A percentile compares a stretch with the other conserved stretches of the same genome.
Evolutionary conservation across 2,797 vertebrate species (phyloP).

Genomic region (Meriones psammophilus): DNA sequence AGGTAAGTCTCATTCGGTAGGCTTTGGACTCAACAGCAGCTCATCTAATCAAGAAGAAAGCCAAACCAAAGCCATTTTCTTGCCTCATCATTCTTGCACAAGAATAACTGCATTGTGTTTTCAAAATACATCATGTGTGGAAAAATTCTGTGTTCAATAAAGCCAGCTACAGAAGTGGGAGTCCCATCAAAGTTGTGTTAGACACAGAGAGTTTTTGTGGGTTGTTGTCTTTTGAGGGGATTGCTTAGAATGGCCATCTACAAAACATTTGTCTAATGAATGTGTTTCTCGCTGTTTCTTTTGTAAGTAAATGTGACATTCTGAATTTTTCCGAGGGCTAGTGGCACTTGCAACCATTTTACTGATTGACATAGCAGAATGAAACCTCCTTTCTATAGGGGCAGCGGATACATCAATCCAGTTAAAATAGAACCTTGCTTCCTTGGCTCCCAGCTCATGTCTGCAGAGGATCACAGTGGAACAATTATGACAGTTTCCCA

Average conservation of each 20-base stretch:
- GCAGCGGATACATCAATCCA: neutral
- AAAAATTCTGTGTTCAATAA: constrained; percentile 61
- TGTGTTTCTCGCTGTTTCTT: constrained; percentile 1
- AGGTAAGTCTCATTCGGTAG: constrained; percentile 59
- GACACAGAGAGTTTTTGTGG: neutral
- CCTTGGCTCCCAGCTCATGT: neutral
- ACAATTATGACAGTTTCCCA: neutral
- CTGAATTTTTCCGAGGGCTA: constrained; percentile 32
- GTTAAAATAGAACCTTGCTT: constrained; percentile 2
- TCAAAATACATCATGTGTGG: constrained; percentile 58
- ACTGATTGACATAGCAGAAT: neutral
- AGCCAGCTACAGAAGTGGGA: constrained; percentile 60
- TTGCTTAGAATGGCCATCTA: constrained; percentile 16
- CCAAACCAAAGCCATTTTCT: constrained; percentile 66
- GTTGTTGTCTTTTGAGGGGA: neutral
- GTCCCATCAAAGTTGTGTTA: constrained; percentile 9
- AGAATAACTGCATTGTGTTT: constrained; percentile 67
- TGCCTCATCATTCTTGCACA: constrained; percentile 18
- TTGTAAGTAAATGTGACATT: constrained; percentile 44
- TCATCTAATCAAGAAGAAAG: constrained; percentile 67
- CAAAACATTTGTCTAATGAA: constrained; percentile 7
- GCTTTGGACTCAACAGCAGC: constrained; percentile 47
- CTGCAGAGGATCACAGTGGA: constrained; percentile 13
- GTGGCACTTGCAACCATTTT: neutral
- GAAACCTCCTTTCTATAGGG: neutral